Evolutionary conservation across 2,888 invertebrate genomes (phyloP).

Genomic region (Napeogenes sylphis): DNA sequence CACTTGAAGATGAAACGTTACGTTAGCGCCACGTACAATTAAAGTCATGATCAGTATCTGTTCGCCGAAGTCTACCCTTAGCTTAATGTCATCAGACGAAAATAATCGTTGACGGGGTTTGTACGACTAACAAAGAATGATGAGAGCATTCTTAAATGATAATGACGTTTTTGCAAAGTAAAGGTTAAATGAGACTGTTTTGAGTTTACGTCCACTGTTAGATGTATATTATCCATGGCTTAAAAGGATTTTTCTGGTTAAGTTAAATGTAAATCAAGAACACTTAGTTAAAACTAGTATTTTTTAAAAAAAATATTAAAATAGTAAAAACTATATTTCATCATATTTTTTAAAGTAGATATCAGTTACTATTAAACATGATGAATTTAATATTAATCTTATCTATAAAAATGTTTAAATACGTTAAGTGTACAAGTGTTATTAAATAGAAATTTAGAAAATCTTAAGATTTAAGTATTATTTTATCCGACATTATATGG

Average conservation of each 20-base stretch:
- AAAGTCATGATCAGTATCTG: slow-evolving; percentile 72
- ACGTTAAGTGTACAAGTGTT: no score
- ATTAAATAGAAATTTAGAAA: no score
- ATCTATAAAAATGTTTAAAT: no score
- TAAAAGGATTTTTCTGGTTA: background rate
- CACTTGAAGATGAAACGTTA: slow-evolving; percentile 63
- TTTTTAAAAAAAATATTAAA: no score
- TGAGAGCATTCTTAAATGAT: slow-evolving; percentile 30
- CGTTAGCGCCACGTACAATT: slow-evolving; percentile 76
- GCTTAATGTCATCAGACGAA: slow-evolving; percentile 49
- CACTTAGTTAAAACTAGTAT: background rate
- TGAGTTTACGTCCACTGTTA: slow-evolving; percentile 9
- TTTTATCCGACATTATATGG: no score
- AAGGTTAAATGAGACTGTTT: slow-evolving; percentile 23
- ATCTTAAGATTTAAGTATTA: no score
- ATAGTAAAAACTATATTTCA: no score
- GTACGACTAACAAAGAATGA: slow-evolving; percentile 25
- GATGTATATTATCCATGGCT: background rate
- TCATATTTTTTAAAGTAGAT: no score
- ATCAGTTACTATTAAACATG: no score
- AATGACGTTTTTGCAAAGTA: slow-evolving; percentile 23
- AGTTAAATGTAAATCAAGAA: background rate
- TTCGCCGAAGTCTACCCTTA: slow-evolving; percentile 60
- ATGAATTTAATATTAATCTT: no score
- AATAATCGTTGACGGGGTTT: slow-evolving; percentile 45